Evolutionary conservation across 2,888 invertebrate species (phyloP), one percentile per base, ranked within the genome.

Genomic region (Drosophila rubida): DNA sequence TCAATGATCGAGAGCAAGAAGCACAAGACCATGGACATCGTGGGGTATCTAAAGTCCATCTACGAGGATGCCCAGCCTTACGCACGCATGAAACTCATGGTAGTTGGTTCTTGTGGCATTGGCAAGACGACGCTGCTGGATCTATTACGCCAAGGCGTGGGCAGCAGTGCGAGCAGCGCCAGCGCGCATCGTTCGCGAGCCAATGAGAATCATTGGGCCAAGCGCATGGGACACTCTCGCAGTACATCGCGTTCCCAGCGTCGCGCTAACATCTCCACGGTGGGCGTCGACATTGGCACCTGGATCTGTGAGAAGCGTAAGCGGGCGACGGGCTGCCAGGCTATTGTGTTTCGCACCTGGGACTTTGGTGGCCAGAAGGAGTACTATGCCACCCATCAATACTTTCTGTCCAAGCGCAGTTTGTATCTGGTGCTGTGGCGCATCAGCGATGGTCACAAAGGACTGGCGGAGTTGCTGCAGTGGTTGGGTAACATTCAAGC

Each of bases 281-380:
- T 99, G 35, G 99, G 99, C 16, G 99, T 99, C 22, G 99, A 99
- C 92, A 98, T 99, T 78, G 97, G 97, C 44, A 96, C 97, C 76
- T 98, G 99, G 97, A 93, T 96, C 19, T 97, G 97, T 91, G 98
- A 98, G 91, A 96, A 96, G 89, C 95, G 96, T 89, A 93, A 95
- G 6, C 93, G 96, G 22, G 95, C 96, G 1, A 94, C 94, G 35
- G 94, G 95, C 0, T 94, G 94, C 1, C 94, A 95, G 87, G 97
- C 98, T 0, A 96, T 98, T 54, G 95, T 97, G 23, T 98, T 98
- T 92, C 93, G 98, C 55, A 99, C 99, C 0, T 99, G 99, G 99
- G 99, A 99, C 92, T 99, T 99, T 92, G 99, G 99, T 4, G 99
- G 99, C 0, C 99, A 99, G 93, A 95, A 96, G 90, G 99, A 99